Base-by-base conservation (phyloP, 2,797 vertebrate genomes). In the Manis crassicaudata region DNA sequence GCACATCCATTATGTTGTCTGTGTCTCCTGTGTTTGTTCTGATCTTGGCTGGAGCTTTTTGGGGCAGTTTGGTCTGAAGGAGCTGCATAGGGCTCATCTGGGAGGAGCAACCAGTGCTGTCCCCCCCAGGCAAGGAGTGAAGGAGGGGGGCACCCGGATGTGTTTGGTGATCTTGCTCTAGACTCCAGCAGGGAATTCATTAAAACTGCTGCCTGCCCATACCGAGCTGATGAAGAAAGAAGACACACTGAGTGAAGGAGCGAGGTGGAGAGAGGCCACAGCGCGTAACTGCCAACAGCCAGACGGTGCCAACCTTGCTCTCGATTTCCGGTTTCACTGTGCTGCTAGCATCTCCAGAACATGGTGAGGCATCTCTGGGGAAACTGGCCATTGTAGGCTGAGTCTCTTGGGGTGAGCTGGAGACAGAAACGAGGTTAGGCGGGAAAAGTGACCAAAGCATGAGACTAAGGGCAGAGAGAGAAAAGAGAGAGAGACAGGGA, bases 211-310 rank as follows among this genome's bases (percentile, higher is more conserved):
- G 25, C 60, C 23, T 84, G 82, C 46, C 23, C 50, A 6, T 20
- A 3, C 23, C 16, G 67, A 7, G 25, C 84, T 91, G 73, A 84
- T 23, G 46, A 65, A 46, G 58, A 50, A 6, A 84, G 65, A 46
- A 46, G 77, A 54, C 0, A 0, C 35, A 25, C 40, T 23, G 54
- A 16, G 29, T 0, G n/a, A 40, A 83, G 65, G 8, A 1, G 2
- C 1, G 20, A 14, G 23, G 20, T 2, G 5, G 50, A 11, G n/a
- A 6, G n/a, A 27, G 0, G 27, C 27, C 8, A 0, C 0, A 2
- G 75, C 0, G 0, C 1, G 0, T 25, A 7, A 14, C 8, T 37
- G 72, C 67, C 60, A 4, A 0, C 27, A 16, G 27, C 37, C 17
- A 9, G 32, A 4, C 10, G 68, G 13, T 18, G 25, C 43, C n/a